Evolutionary conservation across 2,888 invertebrate genomes (phyloP), one percentile per base, ranked within the genome.

Genomic region (Drosophila stalkeri): DNA sequence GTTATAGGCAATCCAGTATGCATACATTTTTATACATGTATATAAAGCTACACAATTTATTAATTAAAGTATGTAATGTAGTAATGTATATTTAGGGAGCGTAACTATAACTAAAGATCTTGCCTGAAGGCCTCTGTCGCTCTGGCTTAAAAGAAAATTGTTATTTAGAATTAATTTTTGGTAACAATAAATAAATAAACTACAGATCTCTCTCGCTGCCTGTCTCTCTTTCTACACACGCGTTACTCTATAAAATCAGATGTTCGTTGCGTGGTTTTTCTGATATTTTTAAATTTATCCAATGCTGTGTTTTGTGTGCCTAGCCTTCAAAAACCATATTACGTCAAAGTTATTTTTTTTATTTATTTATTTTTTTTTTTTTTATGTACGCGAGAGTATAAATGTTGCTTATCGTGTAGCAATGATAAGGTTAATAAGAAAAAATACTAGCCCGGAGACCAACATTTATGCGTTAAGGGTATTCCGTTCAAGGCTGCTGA

Each of bases 331-430:
- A 14, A 51, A 20, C 37, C 9, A 12, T 77, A 47, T 77, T 77
- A 81, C 78, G 74, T 77, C 81, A 81, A 81, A 27, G 4, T 20
- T 47, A 35, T 37, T 68, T 56, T 11, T 60, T 51, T 35, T 35
- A 11, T 35, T 35, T 9, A 11, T 11, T 35, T 14, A 16, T 35
- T 35, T 35, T 1, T 33, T 33, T 33, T 14, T 37, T 39, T 14
- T 37, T 2, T 35, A 4, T 47, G 9, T 47, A 51, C 16, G n/a
- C 31, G n/a, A 55, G 57, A 61, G 44, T 31, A 43, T 20, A 23
- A 60, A 41, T 9, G 7, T 51, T 56, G 47, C 67, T 80, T 78
- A 76, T 78, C 77, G 31, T 51, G 18, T 46, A 27, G 16, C 35
- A 12, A 6, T 54, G 72, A 78, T 80, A 77, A 80, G 47, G 9